phyloP scores from a whole-genome alignment of 2,113 vertebrate genomes.

The Thermophis baileyi region DNA sequence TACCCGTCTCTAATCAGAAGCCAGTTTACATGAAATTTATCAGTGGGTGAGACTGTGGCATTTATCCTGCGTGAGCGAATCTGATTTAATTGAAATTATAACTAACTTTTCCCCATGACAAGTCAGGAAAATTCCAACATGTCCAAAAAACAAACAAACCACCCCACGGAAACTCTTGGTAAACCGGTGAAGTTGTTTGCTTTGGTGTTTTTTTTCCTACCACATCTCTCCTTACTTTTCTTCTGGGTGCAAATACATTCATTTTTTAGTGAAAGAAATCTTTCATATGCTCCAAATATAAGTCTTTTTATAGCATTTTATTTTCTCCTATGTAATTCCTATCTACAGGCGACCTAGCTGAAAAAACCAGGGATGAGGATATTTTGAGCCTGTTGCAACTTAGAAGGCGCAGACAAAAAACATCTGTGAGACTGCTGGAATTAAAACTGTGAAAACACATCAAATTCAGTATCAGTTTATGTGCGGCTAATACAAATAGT shows the following conservation, averaged over 20 bases:
- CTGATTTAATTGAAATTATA: background rate
- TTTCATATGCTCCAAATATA: background rate
- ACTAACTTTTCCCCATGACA: background rate
- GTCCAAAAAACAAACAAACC: conserved; percentile 35
- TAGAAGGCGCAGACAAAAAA: background rate
- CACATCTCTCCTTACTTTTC: background rate
- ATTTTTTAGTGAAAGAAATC: conserved; percentile 16
- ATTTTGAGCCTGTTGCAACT: background rate
- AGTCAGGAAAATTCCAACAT: conserved; percentile 22
- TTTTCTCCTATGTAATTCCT: background rate
- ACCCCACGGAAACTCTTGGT: conserved; percentile 27
- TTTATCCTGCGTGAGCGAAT: background rate
- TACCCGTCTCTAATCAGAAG: background rate
- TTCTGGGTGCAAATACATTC: background rate
- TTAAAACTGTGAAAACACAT: background rate
- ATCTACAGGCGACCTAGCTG: background rate
- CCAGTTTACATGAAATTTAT: background rate
- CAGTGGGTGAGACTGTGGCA: too few species aligned
- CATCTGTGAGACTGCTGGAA: background rate
- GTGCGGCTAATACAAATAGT: background rate
- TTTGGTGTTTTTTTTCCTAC: background rate
- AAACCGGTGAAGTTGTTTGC: conserved; percentile 25
- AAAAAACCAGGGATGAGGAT: background rate
- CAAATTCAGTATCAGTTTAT: background rate
- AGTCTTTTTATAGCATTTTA: background rate